These are phyloP conservation scores for Dasyprocta punctata DNA, from an alignment of 2,113 vertebrate genomes.

Conservation along the genomic window DNA sequence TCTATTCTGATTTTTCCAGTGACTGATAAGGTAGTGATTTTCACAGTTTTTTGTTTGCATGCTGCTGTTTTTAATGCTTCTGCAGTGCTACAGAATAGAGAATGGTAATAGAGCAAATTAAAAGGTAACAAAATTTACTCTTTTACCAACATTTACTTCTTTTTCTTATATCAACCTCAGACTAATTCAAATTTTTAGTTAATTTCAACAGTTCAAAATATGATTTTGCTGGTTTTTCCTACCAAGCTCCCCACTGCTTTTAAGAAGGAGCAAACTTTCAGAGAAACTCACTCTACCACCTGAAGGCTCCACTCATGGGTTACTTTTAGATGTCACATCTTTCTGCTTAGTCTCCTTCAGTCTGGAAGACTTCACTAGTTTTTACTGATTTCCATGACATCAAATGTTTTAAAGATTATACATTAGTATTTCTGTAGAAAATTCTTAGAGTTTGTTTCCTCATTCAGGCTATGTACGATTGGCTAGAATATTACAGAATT, in stretches of 20 bases:
- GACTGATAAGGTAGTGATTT: background rate
- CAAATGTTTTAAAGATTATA: background rate
- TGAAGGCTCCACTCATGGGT: background rate
- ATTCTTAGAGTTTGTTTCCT: background rate
- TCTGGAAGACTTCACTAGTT: background rate
- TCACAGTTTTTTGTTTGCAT: background rate
- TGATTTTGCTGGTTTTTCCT: background rate
- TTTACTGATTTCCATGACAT: background rate
- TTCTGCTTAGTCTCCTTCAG: background rate
- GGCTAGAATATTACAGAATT: background rate
- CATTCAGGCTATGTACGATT: background rate
- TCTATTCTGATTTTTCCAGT: background rate
- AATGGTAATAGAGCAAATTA: background rate
- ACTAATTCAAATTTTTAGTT: background rate
- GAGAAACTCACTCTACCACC: background rate
- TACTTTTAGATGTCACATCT: background rate
- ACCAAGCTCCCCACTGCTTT: background rate
- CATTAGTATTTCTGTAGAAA: background rate
- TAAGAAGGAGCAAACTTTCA: background rate
- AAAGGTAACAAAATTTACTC: background rate
- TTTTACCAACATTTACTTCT: background rate
- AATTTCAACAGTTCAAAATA: background rate
- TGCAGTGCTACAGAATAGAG: background rate
- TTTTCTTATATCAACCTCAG: background rate
- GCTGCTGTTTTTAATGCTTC: background rate